Conservation (phyloP, 2,113 vertebrate species). For the Amia ocellicauda region DNA sequence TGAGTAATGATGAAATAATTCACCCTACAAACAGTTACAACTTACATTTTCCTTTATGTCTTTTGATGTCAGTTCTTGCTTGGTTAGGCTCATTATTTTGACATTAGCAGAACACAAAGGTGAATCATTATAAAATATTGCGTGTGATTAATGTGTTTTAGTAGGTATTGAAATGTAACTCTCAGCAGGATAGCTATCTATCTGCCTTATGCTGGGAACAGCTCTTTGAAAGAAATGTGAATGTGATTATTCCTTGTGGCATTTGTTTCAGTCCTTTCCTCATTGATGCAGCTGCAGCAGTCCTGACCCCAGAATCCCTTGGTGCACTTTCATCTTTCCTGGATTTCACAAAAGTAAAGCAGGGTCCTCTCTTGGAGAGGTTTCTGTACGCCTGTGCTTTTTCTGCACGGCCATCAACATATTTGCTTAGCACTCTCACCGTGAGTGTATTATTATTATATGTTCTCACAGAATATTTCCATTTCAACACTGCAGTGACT, state of each 20-base stretch:
- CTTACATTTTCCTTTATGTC: no score
- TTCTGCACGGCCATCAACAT: conserved; percentile 48
- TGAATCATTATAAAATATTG: no score
- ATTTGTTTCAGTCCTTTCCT: conserved; percentile 44
- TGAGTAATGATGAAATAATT: no score
- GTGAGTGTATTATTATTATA: no score
- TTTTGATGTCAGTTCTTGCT: no score
- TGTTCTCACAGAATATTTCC: no score
- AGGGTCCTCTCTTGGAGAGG: conserved; percentile 37
- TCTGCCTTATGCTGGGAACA: background rate
- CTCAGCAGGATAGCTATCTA: no score
- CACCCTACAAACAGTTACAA: no score
- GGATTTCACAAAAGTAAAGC: conserved; percentile 43
- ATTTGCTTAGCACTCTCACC: conserved; percentile 46
- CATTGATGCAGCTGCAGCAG: conserved; percentile 41
- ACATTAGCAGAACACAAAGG: no score
- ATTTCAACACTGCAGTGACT: no score
- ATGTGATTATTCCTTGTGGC: background rate
- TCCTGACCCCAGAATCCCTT: conserved; percentile 40
- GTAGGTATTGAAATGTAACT: background rate
- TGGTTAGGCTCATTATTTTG: no score
- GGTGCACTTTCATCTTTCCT: conserved; percentile 47
- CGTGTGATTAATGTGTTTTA: no score
- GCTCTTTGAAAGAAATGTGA: background rate
- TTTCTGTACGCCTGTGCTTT: conserved; percentile 51